Percentiles rank a stretch among this genome's conserved stretches.
Evolutionary conservation across 2,113 vertebrate species (phyloP).

Genomic region (Pseudorasbora parva): DNA sequence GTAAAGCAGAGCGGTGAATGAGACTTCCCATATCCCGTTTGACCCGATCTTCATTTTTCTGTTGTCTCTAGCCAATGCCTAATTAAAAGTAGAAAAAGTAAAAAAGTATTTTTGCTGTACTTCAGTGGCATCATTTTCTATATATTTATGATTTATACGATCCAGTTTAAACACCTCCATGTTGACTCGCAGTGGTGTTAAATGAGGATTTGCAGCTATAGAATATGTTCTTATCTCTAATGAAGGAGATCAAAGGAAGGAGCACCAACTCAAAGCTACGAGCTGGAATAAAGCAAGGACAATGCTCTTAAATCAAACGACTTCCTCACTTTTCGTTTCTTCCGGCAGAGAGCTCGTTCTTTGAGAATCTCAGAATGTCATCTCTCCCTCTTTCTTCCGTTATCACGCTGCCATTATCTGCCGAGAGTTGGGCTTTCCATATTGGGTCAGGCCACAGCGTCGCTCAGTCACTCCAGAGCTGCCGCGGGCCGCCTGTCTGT

Average conservation of each 20-base stretch:
- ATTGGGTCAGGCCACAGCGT: slow-evolving; percentile 33
- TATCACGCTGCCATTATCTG: not conserved
- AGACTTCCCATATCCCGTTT: not conserved
- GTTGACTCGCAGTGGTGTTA: not conserved
- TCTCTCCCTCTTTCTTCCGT: slow-evolving; percentile 17
- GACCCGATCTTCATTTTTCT: not conserved
- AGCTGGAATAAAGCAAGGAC: slow-evolving; percentile 8
- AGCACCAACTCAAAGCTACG: not conserved
- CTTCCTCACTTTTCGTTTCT: slow-evolving; percentile 18
- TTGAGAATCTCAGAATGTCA: slow-evolving; percentile 31
- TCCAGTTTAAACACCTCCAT: not conserved
- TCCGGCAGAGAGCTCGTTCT: slow-evolving; percentile 12
- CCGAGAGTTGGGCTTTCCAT: slow-evolving; percentile 25
- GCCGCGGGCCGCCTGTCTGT: slow-evolving; percentile 26
- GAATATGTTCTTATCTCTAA: not conserved
- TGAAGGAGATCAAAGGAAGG: not conserved
- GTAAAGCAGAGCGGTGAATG: not conserved
- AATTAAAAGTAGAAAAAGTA: not conserved
- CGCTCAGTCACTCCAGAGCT: slow-evolving; percentile 20
- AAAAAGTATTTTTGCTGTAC: not conserved
- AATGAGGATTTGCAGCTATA: not conserved
- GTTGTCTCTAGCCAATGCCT: not conserved
- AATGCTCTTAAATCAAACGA: slow-evolving; percentile 16
- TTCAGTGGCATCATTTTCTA: not conserved
- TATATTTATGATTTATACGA: not conserved